Evolutionary conservation across 2,113 vertebrate genomes (phyloP), one percentile per base, ranked within the genome.

Genomic region (Epinephelus cyanopodus): DNA sequence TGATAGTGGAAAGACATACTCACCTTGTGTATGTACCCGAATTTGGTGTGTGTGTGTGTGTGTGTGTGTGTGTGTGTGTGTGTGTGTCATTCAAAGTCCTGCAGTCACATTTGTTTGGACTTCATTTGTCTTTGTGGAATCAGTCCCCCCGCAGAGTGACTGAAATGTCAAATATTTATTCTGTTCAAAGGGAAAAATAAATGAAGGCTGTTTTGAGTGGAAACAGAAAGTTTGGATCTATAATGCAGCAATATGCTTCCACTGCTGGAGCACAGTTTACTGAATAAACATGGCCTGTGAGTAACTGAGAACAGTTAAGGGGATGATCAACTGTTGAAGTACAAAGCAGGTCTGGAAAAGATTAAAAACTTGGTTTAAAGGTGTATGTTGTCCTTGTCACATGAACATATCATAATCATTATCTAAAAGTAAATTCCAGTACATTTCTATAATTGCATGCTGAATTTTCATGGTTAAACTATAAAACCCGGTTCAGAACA

Each of bases 161-260:
- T 71, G 29, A 74, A 74, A 79, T 75, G 58, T 68, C 62, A 82
- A 67, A 77, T 27, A 54, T 81, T 11, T 61, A 61, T 76, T 53
- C 11, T 5, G 10, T 45, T 56, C 33, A 56, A 39, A 71, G 13
- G 15, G 48, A 39, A 42, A 71, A 68, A 48, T 29, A 25, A 72
- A 63, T 63, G 57, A 18, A 71, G 25, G 50, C 60, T 74, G 45
- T 63, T 18, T 19, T 39, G 52, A 42, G 33, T 18, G 4, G 7
- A 27, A 12, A 7, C 5, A 17, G 11, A 69, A 9, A 39, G 21
- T 56, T 25, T 21, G 50, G 18, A 52, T 52, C 50, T 21, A 52
- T 52, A 52, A 52, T 52, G 42, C 42, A 21, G 2, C 2, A 8
- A 52, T 8, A 52, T 52, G 50, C 6, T 37, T 27, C 23, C 64